Base-by-base conservation (phyloP, 2,113 vertebrate species). In the Axis porcinus region DNA sequence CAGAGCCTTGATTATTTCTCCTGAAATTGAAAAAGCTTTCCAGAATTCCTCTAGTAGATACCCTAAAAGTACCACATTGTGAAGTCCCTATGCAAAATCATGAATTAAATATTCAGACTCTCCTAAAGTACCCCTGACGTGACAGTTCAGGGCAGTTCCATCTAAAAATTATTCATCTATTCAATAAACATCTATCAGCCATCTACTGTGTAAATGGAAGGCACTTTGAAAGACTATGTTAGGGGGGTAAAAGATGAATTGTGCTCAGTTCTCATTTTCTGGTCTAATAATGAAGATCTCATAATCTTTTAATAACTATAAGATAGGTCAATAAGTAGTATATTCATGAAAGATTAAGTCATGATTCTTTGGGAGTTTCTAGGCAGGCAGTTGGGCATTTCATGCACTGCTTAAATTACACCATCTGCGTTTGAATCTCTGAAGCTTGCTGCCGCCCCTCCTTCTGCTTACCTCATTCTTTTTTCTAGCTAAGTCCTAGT, bases 11-110 rank as follows among this genome's bases (percentile, higher is more conserved):
- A 86, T 70, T 81, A 25, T 88, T 50, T 64, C 55, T 83, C 33
- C 27, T 95, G 86, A 94, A 7, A 95, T 96, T 85, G 93, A 82
- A 95, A 96, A 40, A 33, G 3, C 9, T 94, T 86, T 70, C 2
- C 36, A 36, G 25, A 19, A 96, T 86, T 85, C 15, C 11, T 86
- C 28, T 81, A n/a, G 0, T 64, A 82, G 7, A 9, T 90, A 93
- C 14, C 21, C 7, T 79, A 87, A n/a, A 94, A 58, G 64, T 11
- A 83, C 9, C 13, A 74, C 23, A 43, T 45, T 43, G 17, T 1
- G 27, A 92, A 85, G 15, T 12, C n/a, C 17, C 43, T 25, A 58
- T 89, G 89, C 30, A 86, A 81, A 84, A 47, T 36, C 70, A 33
- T 60, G 11, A 89, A 36, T 23, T 17, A 95, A 33, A 87, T 52